These are phyloP conservation scores for Pitangus sulphuratus DNA, from an alignment of 2,797 vertebrate genomes.

Conservation along the genomic window DNA sequence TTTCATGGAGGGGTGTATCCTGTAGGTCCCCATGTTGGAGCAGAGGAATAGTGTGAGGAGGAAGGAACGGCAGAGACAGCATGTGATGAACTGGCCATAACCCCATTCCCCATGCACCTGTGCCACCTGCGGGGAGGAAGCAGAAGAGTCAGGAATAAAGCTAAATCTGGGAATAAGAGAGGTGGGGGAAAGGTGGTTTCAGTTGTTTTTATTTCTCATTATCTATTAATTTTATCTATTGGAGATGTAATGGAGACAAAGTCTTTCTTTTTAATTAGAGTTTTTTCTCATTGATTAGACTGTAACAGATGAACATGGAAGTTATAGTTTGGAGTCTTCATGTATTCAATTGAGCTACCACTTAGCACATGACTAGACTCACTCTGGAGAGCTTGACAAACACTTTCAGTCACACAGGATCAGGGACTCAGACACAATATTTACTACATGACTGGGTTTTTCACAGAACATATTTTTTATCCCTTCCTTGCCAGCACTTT, in stretches of 20 bases:
- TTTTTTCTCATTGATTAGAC: background rate
- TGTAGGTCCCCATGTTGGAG: background rate
- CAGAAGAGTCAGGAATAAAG: background rate
- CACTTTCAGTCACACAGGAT: background rate
- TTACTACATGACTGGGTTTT: background rate
- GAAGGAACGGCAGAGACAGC: background rate
- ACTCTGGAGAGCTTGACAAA: background rate
- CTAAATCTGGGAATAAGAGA: background rate
- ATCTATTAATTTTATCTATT: background rate
- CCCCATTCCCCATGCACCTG: background rate
- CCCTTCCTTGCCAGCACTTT: background rate
- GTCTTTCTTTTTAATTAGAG: background rate
- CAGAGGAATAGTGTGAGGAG: background rate
- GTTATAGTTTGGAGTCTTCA: background rate
- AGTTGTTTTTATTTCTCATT: background rate
- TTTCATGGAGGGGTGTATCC: background rate
- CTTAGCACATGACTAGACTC: background rate
- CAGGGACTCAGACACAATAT: background rate
- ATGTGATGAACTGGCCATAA: background rate
- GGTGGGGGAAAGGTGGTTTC: background rate
- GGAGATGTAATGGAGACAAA: background rate
- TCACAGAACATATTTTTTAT: background rate
- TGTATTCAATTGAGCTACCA: background rate
- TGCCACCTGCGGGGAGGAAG: background rate
- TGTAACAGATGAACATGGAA: background rate